These are phyloP conservation scores for Morpho achilles DNA, from an alignment of 2,888 invertebrate genomes.

Conservation along the genomic window DNA sequence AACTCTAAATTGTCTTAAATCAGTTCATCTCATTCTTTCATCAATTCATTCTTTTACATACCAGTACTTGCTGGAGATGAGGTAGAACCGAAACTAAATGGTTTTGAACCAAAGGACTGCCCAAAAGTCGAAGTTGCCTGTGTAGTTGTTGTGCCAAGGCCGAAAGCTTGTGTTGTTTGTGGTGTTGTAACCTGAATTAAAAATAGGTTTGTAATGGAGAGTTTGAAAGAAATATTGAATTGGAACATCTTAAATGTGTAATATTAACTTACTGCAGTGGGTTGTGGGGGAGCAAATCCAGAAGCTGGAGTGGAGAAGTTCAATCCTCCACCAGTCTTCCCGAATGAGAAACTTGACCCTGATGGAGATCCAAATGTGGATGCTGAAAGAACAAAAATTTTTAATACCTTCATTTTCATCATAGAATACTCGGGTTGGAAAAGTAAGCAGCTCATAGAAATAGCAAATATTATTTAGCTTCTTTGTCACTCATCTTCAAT, in stretches of 20 bases:
- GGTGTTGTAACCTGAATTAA: conserved; percentile 34
- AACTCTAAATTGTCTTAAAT: too few species aligned
- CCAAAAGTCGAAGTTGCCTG: conserved; percentile 26
- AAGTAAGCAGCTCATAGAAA: too few species aligned
- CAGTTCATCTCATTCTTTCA: too few species aligned
- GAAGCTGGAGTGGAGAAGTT: conserved; percentile 53
- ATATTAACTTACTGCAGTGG: conserved; percentile 4
- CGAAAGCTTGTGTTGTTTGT: conserved; percentile 36
- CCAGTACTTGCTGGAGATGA: conserved; percentile 28
- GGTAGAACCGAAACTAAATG: conserved; percentile 32
- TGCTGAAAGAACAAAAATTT: conserved; percentile 22
- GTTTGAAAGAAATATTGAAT: not conserved
- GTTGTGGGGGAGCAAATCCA: conserved; percentile 48
- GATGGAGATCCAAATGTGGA: conserved; percentile 41
- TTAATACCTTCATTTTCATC: too few species aligned
- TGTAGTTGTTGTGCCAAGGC: conserved; percentile 21
- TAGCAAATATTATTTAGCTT: too few species aligned
- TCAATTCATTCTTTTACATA: not conserved
- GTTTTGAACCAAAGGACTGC: conserved; percentile 31
- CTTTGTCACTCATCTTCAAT: too few species aligned
- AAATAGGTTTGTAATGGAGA: not conserved
- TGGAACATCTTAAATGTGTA: not conserved
- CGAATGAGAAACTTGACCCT: conserved; percentile 40
- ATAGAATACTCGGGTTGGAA: too few species aligned
- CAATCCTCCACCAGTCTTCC: conserved; percentile 39